A percentile compares a stretch with the other conserved stretches of the same genome.
Evolutionary conservation across 1,140 invertebrate species (phyloP).

Genomic region (Trichogramma pretiosum): DNA sequence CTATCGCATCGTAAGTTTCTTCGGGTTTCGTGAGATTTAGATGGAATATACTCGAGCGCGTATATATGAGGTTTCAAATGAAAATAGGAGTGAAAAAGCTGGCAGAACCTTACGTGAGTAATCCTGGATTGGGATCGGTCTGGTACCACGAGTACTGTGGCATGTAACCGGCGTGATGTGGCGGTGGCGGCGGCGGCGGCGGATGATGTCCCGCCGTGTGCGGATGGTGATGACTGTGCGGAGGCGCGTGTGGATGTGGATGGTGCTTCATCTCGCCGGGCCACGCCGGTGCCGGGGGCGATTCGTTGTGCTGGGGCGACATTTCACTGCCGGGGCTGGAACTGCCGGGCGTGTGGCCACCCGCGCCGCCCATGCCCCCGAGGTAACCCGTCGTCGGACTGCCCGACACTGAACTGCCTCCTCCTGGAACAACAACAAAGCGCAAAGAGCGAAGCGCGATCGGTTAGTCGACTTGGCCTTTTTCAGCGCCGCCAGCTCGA

Average conservation of each 20-base stretch:
- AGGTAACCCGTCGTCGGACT: conserved; percentile 43
- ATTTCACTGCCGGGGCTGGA: conserved; percentile 51
- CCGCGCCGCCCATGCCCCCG: conserved; percentile 44
- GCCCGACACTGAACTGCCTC: conserved; percentile 40
- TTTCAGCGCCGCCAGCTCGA: too few relatives aligned
- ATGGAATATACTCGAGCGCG: too few relatives aligned
- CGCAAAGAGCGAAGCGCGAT: neutral
- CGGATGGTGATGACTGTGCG: conserved; percentile 50
- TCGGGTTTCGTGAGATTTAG: too few relatives aligned
- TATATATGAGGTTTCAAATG: too few relatives aligned
- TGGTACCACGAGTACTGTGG: conserved; percentile 72
- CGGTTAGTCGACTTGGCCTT: too few relatives aligned
- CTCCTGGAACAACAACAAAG: conserved; percentile 32
- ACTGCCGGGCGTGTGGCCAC: conserved; percentile 47
- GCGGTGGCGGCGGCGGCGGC: conserved; percentile 40
- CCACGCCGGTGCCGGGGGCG: conserved; percentile 53
- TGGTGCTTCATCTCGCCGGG: conserved; percentile 65
- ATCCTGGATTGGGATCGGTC: conserved; percentile 59
- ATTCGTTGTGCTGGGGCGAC: conserved; percentile 50
- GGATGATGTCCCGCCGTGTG: conserved; percentile 54
- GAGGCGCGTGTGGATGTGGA: conserved; percentile 51
- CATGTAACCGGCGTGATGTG: conserved; percentile 53
- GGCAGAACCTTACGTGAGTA: conserved; percentile 58
- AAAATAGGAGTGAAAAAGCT: too few relatives aligned
- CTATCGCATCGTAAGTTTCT: too few relatives aligned